phyloP scores from a whole-genome alignment of 92 coral and sea anemone genomes.

The Bergia puertoricense region DNA sequence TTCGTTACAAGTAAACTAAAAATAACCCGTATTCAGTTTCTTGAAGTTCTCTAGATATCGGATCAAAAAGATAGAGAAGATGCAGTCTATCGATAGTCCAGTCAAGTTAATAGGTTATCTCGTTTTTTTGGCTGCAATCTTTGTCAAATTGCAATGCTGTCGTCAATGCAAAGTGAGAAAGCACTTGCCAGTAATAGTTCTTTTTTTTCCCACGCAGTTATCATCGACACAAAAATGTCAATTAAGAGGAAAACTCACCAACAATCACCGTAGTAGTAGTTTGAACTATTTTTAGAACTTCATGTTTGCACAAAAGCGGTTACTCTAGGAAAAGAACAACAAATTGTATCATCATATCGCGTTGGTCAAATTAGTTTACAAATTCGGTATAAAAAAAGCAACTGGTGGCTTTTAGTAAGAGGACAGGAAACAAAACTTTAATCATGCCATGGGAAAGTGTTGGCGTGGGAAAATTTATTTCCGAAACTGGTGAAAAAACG shows the following conservation, averaged over 20 bases:
- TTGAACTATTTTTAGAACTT: neutral
- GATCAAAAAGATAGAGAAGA: neutral
- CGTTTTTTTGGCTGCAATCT: neutral
- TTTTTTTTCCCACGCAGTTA: slow-evolving; percentile 30
- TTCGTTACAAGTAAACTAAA: neutral
- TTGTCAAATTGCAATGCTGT: slow-evolving; percentile 22
- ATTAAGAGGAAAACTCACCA: neutral
- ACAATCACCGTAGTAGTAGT: neutral
- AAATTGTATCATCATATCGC: neutral
- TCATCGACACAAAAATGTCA: neutral
- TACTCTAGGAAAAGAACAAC: neutral
- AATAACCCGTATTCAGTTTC: neutral
- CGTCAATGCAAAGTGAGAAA: slow-evolving; percentile 35
- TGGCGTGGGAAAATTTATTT: slow-evolving; percentile 41
- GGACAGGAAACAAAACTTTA: slow-evolving; percentile 18
- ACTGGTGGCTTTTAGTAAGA: neutral
- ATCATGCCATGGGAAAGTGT: slow-evolving; percentile 15
- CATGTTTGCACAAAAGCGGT: neutral
- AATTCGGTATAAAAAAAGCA: neutral
- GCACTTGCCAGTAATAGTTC: neutral
- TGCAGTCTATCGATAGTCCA: neutral
- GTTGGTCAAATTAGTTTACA: neutral
- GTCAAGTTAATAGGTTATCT: slow-evolving; percentile 12
- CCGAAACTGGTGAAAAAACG: slow-evolving; percentile 33
- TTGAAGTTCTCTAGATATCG: neutral